phyloP scores from a whole-genome alignment of 2,888 invertebrate genomes.

The Aphodius sticticus region DNA sequence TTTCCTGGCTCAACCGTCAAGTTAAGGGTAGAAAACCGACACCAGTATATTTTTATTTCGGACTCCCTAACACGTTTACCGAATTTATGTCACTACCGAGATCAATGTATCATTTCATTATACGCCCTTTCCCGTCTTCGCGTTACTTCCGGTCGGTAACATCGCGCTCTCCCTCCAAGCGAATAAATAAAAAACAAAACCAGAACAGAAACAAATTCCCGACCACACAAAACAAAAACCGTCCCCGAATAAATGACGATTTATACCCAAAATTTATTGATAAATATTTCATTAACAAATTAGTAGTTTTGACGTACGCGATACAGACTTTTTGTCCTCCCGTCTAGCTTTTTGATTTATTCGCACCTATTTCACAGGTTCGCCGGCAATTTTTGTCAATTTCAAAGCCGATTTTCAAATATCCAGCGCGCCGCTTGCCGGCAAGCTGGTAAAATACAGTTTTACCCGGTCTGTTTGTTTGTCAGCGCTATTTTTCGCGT shows the following conservation, averaged over 20 bases:
- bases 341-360: neutral
- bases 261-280: constrained; percentile 32
- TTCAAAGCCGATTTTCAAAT: neutral
- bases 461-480: neutral
- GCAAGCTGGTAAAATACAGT: constrained; percentile 4
- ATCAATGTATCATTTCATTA: constrained; percentile 36
- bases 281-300: constrained; percentile 36
- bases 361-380: neutral
- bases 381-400: neutral
- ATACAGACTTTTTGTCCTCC: neutral
- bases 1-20: neutral
- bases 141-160: constrained; percentile 15
- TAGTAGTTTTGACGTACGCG: constrained; percentile 27
- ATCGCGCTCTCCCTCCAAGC: constrained; percentile 5
- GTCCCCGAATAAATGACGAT: constrained; percentile 25
- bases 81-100: constrained; percentile 35
- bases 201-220: constrained; percentile 25
- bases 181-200: neutral
- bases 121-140: constrained; percentile 10
- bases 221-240: constrained; percentile 9
- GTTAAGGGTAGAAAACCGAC: neutral
- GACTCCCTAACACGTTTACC: constrained; percentile 30
- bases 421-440: neutral
- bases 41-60: constrained; percentile 34
- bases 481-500: neutral